Evolutionary conservation across 2,888 invertebrate genomes (phyloP).

Genomic region (Ethmia dodecea): DNA sequence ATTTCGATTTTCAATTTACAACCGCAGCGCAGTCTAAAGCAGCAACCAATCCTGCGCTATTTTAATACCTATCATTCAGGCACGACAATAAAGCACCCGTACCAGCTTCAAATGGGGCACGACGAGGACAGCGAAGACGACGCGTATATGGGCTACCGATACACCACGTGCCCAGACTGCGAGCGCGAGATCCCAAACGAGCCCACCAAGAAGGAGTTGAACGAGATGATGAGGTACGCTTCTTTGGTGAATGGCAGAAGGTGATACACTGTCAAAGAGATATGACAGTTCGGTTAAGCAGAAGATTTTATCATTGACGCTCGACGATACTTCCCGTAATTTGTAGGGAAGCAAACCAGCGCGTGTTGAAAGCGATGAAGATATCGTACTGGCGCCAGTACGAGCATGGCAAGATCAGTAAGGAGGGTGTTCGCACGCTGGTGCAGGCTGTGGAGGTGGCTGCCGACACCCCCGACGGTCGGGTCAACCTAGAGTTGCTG

Average conservation of each 20-base stretch:
- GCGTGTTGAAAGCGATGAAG: slow-evolving; percentile 79
- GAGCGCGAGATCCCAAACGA: slow-evolving; percentile 74
- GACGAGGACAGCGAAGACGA: slow-evolving; percentile 65
- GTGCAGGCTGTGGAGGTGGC: slow-evolving; percentile 74
- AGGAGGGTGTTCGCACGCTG: slow-evolving; percentile 73
- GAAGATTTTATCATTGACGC: too few species aligned
- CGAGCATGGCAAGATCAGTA: slow-evolving; percentile 79
- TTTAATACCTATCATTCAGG: slow-evolving; percentile 30
- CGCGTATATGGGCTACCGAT: slow-evolving; percentile 64
- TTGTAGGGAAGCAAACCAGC: slow-evolving; percentile 74
- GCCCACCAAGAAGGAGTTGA: slow-evolving; percentile 75
- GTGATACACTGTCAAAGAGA: too few species aligned
- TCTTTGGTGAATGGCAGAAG: too few species aligned
- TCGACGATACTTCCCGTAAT: too few species aligned
- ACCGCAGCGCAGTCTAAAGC: too few species aligned
- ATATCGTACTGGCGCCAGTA: slow-evolving; percentile 81
- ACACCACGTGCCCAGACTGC: slow-evolving; percentile 76
- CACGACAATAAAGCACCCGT: slow-evolving; percentile 77
- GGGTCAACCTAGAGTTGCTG: slow-evolving; percentile 59
- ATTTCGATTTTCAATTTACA: too few species aligned
- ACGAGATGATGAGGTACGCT: slow-evolving; percentile 78
- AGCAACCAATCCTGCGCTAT: too few species aligned
- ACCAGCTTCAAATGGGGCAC: slow-evolving; percentile 63
- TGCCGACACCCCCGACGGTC: slow-evolving; percentile 60
- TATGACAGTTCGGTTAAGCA: too few species aligned